Evolutionary conservation across 2,888 invertebrate genomes (phyloP).

Genomic region (Lordiphosa fenestrarum): DNA sequence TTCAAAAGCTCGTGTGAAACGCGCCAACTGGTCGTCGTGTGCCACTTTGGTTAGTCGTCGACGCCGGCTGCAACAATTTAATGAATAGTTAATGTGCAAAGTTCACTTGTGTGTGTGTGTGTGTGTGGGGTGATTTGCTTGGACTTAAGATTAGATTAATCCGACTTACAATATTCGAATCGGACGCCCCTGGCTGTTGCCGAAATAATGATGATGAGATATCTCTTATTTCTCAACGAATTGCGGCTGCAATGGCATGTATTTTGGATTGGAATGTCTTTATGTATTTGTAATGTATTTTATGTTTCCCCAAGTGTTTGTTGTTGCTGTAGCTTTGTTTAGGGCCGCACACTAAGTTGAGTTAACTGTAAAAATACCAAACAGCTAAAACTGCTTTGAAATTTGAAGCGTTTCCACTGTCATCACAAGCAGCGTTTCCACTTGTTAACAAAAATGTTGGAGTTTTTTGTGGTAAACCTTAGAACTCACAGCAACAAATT

Average conservation of each 20-base stretch:
- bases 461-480: no score
- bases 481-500: no score
- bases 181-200: background rate
- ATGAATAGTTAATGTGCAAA: constrained; percentile 68
- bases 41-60: constrained; percentile 22
- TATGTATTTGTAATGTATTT: constrained; percentile 19
- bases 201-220: no score
- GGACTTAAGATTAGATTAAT: constrained; percentile 31
- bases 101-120: constrained; percentile 49
- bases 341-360: constrained; percentile 16
- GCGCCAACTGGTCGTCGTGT: constrained; percentile 53
- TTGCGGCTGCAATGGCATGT: constrained; percentile 22
- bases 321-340: constrained; percentile 27
- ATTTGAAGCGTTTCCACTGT: background rate
- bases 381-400: background rate
- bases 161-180: constrained; percentile 12
- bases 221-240: background rate
- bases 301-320: constrained; percentile 5
- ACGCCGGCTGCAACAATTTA: constrained; percentile 24
- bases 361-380: constrained; percentile 8
- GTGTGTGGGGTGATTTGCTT: constrained; percentile 15
- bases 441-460: no score
- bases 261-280: constrained; percentile 35
- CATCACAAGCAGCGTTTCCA: no score
- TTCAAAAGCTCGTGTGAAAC: constrained; percentile 52